Evolutionary conservation across 2,888 invertebrate genomes (phyloP).

Genomic region (Nemotelus nigrinus): DNA sequence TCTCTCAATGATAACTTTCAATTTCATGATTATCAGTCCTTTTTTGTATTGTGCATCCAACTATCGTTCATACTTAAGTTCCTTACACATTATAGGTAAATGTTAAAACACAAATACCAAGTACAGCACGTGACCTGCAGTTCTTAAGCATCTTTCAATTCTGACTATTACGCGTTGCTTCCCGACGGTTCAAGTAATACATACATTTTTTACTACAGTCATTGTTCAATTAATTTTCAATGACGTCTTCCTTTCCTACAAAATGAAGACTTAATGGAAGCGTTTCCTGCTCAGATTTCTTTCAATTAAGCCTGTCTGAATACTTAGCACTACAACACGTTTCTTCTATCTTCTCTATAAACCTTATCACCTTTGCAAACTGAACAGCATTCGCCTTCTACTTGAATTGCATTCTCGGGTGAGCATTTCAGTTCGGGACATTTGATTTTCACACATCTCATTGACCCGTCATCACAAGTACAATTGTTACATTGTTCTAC

Average conservation of each 20-base stretch:
- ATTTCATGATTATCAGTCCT: conserved; percentile 34
- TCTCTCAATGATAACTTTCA: not conserved
- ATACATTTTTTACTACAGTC: too few species aligned
- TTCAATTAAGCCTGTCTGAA: not conserved
- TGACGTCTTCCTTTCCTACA: too few species aligned
- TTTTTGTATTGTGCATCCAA: conserved; percentile 22
- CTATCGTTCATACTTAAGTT: not conserved
- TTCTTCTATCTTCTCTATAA: conserved; percentile 26
- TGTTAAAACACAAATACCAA: conserved; percentile 54
- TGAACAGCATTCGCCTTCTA: conserved; percentile 89
- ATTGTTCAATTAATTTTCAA: too few species aligned
- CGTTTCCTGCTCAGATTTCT: not conserved
- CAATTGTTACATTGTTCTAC: conserved; percentile 83
- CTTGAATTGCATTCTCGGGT: conserved; percentile 78
- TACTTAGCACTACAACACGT: conserved; percentile 15
- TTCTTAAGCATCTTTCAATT: too few species aligned
- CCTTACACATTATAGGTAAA: conserved; percentile 46
- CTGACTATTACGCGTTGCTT: too few species aligned
- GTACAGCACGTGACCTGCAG: conserved; percentile 51
- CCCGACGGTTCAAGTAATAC: too few species aligned
- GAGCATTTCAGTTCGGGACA: conserved; percentile 85
- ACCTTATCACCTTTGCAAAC: conserved; percentile 79
- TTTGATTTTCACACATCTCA: conserved; percentile 78
- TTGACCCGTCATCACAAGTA: conserved; percentile 83
- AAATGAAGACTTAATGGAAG: too few species aligned